Conservation (phyloP, 2,797 vertebrate species). For the Acanthurus lineatus region DNA sequence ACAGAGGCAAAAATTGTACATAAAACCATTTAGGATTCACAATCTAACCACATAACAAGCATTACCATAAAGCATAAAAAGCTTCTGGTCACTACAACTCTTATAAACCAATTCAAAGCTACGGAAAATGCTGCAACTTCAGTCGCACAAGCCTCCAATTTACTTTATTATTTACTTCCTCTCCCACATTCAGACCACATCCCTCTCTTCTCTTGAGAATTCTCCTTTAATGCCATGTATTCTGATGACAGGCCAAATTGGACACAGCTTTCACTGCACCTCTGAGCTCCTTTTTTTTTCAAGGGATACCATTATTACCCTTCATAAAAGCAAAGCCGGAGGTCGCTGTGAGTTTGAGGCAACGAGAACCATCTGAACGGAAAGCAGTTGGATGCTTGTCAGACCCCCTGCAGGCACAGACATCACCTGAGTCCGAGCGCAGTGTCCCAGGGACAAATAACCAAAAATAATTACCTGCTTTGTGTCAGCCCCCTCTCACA, state of each 20-base stretch:
- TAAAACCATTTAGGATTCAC: background rate
- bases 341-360: constrained; percentile 23
- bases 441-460: constrained; percentile 50
- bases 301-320: constrained; percentile 35
- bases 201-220: constrained; percentile 32
- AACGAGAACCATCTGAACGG: constrained; percentile 48
- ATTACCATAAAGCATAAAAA: background rate
- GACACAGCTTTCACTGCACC: constrained; percentile 27
- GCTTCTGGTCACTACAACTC: background rate
- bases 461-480: constrained; percentile 46
- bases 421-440: constrained; percentile 47
- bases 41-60: background rate
- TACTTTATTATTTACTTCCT: constrained; percentile 39
- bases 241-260: constrained; percentile 56
- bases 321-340: constrained; percentile 47
- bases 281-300: constrained; percentile 19
- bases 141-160: background rate
- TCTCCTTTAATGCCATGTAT: constrained; percentile 41
- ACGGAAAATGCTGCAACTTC: constrained; percentile 5
- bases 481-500: constrained; percentile 29
- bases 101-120: constrained; percentile 7
- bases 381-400: constrained; percentile 49
- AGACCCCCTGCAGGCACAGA: constrained; percentile 50
- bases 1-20: constrained; percentile 9
- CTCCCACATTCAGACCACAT: constrained; percentile 31